Percentiles rank a stretch among this genome's conserved stretches.
Evolutionary conservation across 2,113 vertebrate genomes (phyloP).

Genomic region (human): DNA sequence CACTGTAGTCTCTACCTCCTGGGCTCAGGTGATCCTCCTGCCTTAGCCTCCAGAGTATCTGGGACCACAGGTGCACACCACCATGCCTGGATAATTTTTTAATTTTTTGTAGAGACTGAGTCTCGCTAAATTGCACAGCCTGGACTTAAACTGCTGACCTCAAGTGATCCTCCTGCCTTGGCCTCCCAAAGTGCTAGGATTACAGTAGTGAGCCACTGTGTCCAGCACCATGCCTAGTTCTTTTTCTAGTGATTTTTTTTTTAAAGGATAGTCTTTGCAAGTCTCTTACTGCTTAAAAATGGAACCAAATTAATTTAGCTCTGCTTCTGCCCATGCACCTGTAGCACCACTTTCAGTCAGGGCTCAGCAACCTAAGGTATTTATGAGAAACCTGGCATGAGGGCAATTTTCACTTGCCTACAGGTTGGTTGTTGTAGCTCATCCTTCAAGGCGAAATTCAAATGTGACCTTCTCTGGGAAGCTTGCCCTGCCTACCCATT

Average conservation of each 20-base stretch:
- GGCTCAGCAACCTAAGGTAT: not conserved
- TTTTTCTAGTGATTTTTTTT: not conserved
- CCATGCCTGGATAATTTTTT: too few species aligned
- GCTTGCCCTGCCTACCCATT: not conserved
- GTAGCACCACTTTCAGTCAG: not conserved
- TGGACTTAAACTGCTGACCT: too few species aligned
- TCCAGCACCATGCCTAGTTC: not conserved
- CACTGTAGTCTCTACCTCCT: not conserved
- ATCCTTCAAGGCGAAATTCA: conserved; percentile 9
- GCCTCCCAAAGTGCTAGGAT: too few species aligned
- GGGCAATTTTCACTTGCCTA: not conserved
- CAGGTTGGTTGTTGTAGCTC: not conserved
- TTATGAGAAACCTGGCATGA: not conserved
- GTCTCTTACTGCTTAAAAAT: not conserved
- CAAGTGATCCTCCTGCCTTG: too few species aligned
- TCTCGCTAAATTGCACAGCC: too few species aligned
- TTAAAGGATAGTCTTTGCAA: not conserved
- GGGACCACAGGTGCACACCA: too few species aligned
- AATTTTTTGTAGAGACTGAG: too few species aligned
- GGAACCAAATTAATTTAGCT: not conserved
- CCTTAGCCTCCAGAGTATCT: not conserved
- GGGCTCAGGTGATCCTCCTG: not conserved
- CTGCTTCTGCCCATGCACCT: not conserved
- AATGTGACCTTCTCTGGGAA: conserved; percentile 8
- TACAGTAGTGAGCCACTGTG: too few species aligned